Base-by-base conservation (phyloP, 2,888 invertebrate species). In the Megaustenia siamemsis region DNA sequence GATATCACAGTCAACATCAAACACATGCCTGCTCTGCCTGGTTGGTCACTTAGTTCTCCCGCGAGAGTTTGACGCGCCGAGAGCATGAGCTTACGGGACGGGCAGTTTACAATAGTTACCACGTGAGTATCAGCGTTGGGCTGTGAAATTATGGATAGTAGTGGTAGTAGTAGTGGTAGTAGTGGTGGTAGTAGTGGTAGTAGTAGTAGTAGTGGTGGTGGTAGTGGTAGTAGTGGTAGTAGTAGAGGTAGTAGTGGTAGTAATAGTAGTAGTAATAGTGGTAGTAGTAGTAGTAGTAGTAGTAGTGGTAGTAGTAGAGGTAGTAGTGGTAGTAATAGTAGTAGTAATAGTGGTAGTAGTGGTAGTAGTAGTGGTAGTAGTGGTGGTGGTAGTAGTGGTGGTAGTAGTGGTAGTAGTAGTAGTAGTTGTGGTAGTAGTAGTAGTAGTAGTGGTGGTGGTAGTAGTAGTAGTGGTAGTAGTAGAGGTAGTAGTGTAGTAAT, bases 261-360 rank as follows among this genome's bases (percentile, higher is more conserved):
- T 49, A 15, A 15, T 49, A 49, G 49, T 49, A 49, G 49, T 49
- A 15, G 49, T 15, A 49, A 15, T 40, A 75, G 75, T 43, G 43
- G 75, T 75, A 75, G 75, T 75, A 75, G 75, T 43, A 75, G 75
- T 40, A 75, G 75, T 40, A 75, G 75, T 40, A 40, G 75, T 40
- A 75, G 75, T 75, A 75, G 75, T 75, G 43, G 75, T 66, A 21
- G 66, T 66, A 66, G 66, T 66, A 21, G 66, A 12, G 21, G 66
- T 66, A 66, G 66, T 66, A 66, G 66, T 66, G 21, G 66, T 66
- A 66, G 66, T 66, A 69, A 35, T 32, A 69, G 69, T 32, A 32
- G 77, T 28, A 77, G 77, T 32, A 49, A 56, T 53, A 77, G 45
- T 53, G 24, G 53, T 45, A 77, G 77, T 53, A 77, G 53, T 77